Conservation (phyloP, 2,113 vertebrate species). For the Dinomys branickii region DNA sequence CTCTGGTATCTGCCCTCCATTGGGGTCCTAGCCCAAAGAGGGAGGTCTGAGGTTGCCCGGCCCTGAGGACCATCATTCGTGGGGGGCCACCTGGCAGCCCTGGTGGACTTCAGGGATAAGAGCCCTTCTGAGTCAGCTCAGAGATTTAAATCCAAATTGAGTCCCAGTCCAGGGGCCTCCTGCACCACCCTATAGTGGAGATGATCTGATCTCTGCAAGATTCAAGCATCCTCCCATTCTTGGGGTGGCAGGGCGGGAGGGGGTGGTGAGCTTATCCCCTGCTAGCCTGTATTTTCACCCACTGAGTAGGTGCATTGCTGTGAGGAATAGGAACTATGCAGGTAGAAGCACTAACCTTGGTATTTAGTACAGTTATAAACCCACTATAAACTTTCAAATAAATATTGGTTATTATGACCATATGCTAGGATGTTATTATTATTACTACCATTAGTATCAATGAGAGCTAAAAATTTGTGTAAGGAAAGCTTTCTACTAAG, state of each 20-base stretch:
- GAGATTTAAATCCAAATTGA: not conserved
- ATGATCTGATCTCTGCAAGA: not conserved
- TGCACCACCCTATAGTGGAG: not conserved
- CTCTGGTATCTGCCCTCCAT: not conserved
- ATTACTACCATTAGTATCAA: not conserved
- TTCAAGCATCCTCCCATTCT: not conserved
- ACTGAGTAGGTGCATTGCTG: not conserved
- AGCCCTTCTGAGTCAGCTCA: not conserved
- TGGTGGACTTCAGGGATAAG: not conserved
- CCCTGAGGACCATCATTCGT: not conserved
- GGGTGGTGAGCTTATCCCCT: not conserved
- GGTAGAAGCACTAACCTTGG: not conserved
- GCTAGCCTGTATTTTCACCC: not conserved
- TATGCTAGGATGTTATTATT: not conserved
- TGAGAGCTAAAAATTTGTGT: not conserved
- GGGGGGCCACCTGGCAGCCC: not conserved
- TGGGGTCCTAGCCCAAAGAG: not conserved
- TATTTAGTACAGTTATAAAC: not conserved
- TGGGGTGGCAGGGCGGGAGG: too few species aligned
- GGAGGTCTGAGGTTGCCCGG: not conserved
- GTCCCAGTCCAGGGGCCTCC: not conserved
- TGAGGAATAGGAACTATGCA: not conserved
- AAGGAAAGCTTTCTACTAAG: conserved; percentile 18
- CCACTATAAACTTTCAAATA: not conserved
- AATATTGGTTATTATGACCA: not conserved